phyloP scores from a whole-genome alignment of 2,797 vertebrate species.

The Pseudotriccus pelzelni region DNA sequence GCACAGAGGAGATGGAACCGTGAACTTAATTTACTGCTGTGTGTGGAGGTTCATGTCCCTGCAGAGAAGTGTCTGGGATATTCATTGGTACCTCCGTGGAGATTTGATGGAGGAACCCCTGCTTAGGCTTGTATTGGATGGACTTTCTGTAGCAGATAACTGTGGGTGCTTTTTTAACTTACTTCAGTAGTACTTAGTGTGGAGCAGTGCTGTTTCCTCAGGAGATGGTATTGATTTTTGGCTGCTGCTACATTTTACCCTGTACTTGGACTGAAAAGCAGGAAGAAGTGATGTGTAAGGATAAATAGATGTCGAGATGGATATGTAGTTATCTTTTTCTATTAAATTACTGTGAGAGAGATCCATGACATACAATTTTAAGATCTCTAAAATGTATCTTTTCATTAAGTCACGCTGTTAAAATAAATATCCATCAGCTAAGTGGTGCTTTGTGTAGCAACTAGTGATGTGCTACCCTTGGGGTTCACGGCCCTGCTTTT shows the following conservation, averaged over 20 bases:
- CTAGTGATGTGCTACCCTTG: not conserved
- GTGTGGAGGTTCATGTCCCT: not conserved
- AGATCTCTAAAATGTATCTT: not conserved
- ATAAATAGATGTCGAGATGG: not conserved
- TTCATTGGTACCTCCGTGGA: fast-evolving
- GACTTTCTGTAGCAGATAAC: not conserved
- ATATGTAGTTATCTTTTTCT: not conserved
- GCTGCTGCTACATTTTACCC: not conserved
- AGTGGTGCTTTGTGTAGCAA: not conserved
- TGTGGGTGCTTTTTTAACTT: not conserved
- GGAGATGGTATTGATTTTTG: not conserved
- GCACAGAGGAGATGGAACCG: fast-evolving
- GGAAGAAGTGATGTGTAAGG: not conserved
- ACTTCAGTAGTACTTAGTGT: not conserved
- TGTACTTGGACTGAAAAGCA: not conserved
- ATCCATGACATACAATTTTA: not conserved
- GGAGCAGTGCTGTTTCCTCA: not conserved
- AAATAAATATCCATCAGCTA: conserved; percentile 11
- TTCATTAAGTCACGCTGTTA: conserved; percentile 15
- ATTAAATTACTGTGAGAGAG: not conserved
- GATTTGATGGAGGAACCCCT: not conserved
- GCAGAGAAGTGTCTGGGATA: not conserved
- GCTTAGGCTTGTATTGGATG: not conserved
- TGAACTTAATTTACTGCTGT: not conserved
- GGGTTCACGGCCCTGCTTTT: not conserved